Evolutionary conservation across 2,113 vertebrate genomes (phyloP), one percentile per base, ranked within the genome.

Genomic region (Tyrannus savana): DNA sequence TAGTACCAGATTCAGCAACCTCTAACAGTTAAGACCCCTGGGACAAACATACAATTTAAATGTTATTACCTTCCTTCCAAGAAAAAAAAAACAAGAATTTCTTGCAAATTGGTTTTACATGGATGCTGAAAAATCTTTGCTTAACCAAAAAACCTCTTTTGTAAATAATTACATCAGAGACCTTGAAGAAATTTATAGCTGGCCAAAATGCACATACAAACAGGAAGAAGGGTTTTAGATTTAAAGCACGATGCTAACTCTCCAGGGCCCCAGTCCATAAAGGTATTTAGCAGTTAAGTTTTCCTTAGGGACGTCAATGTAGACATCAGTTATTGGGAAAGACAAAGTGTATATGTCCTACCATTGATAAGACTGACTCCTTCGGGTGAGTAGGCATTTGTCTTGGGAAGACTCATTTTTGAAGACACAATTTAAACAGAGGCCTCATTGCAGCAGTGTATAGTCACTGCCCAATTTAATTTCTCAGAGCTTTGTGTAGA

Each of bases 161-260:
- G 85, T 93, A 90, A 94, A 86, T 91, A 93, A 90, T 84, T 75
- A 88, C 72, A 91, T 93, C 24, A 77, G 80, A 89, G 93, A 84
- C 66, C 56, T 83, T 84, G 52, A 84, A 50, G 44, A 33, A 95
- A 80, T 93, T 87, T 90, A 50, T 39, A 72, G n/a, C 53, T 90
- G 71, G 35, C 23, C 12, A 4, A 76, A 85, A 94, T 30, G 19
- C 25, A 49, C 56, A 66, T 35, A 42, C 9, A 87, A 77, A 79
- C 11, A 74, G 67, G 35, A 77, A 93, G 16, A 89, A 3, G 6
- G 11, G 14, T 7, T 89, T 87, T 69, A 93, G 42, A 71, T 74
- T 88, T 87, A 86, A 87, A 85, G 23, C 21, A 79, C 56, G 19
- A 62, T 46, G 19, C 28, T 73, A 72, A 56, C 11, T 74, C 84